Percentiles rank a stretch among this genome's conserved stretches.
Conservation (phyloP, 2,797 vertebrate species). For the Poecile montanus region DNA sequence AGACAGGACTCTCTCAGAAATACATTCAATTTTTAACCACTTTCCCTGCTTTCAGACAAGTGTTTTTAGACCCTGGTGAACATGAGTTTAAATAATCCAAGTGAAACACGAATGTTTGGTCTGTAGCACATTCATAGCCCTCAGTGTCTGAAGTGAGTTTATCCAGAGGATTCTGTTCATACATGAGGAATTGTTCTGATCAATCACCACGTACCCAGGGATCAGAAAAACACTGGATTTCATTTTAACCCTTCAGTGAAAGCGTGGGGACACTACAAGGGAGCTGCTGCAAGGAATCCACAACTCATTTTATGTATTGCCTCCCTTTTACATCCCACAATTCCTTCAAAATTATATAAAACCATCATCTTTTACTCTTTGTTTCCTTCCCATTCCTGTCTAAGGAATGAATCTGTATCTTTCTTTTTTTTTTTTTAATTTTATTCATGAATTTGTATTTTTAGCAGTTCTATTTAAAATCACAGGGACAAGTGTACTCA, state of each 20-base stretch:
- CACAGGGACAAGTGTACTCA: not conserved
- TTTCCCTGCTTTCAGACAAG: not conserved
- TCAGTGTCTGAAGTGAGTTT: constrained; percentile 48
- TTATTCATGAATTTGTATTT: not conserved
- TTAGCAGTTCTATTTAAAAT: not conserved
- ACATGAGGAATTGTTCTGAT: constrained; percentile 70
- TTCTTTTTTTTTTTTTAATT: not conserved
- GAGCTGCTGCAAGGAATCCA: not conserved
- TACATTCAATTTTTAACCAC: constrained; percentile 40
- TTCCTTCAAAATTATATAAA: not conserved
- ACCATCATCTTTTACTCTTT: not conserved
- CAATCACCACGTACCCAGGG: constrained; percentile 18
- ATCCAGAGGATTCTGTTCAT: constrained; percentile 62
- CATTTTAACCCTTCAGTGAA: not conserved
- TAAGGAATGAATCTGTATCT: not conserved
- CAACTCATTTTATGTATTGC: not conserved
- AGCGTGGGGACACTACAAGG: not conserved
- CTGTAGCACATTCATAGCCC: constrained; percentile 31
- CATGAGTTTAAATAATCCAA: constrained; percentile 49
- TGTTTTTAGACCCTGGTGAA: constrained; percentile 16
- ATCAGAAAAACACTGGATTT: constrained; percentile 53
- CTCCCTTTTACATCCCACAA: not conserved
- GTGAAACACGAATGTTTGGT: constrained; percentile 48
- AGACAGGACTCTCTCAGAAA: not conserved
- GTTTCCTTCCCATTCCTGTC: not conserved